Base-by-base conservation (phyloP, 2,113 vertebrate species). In the Oryzias woworae region DNA sequence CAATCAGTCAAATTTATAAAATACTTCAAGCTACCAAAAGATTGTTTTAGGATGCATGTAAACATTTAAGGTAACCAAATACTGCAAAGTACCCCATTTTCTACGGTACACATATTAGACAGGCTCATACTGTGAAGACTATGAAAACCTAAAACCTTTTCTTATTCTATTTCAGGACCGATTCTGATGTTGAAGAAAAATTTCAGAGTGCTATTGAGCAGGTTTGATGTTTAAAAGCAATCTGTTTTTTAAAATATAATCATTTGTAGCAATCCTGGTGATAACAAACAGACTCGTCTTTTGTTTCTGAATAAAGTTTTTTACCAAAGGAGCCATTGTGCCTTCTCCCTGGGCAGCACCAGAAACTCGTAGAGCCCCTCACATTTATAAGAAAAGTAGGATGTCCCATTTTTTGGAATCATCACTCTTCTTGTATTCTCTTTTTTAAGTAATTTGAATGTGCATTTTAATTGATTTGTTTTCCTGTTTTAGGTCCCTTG, bases 201-300 rank as follows among this genome's bases (percentile, higher is more conserved):
- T 92, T 93, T 74, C 97, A 99, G 81, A 94, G 92, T 88, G 96
- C 97, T 18, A 99, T 99, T 76, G 94, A 99, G 81, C 94, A 98
- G 93, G 97, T 98, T 94, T 49, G 50, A 0, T 36, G 31, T 48
- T 43, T 16, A 24, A 20, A 46, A 58, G 5, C 36, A 61, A n/a
- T n/a, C 2, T 44, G 0, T 65, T 7, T 45, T 36, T 3, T 26
- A 36, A 36, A 36, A 1, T 49, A 4, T 44, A 14, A 47, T 28
- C 0, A 22, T 16, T 4, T 20, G 2, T 15, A 18, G 26, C 41
- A 7, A 1, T 7, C 22, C 0, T 47, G 14, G 15, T 61, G 2
- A 57, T n/a, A 2, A 1, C 36, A 4, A 0, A 15, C 62, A 60
- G 0, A n/a, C 47, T 24, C 53, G 7, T 28, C 2, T 14, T 53